Conservation (phyloP, 37 sponge, comb jelly and placozoan species). For the Halichondria panicea region DNA sequence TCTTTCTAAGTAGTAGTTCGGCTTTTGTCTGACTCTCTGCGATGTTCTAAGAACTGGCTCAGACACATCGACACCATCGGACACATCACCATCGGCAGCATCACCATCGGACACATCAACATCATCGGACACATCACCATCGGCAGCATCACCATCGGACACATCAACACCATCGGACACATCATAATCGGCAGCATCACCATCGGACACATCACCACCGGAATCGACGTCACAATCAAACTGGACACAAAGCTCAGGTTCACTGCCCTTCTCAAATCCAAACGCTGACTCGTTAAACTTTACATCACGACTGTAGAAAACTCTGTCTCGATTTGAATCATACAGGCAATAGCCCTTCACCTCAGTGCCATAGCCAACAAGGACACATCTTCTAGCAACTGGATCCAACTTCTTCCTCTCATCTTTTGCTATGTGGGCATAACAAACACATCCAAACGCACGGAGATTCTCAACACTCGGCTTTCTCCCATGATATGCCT, state of each 20-base stretch:
- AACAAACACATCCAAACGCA: constrained; percentile 54
- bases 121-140: not conserved
- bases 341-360: constrained; percentile 52
- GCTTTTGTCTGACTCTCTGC: constrained; percentile 31
- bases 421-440: constrained; percentile 46
- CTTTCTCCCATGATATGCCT: constrained; percentile 34
- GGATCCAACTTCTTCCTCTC: constrained; percentile 44
- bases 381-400: constrained; percentile 17
- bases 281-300: constrained; percentile 42
- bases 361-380: constrained; percentile 40
- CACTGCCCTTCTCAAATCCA: constrained; percentile 32
- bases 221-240: not conserved
- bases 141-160: too few species aligned
- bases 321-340: constrained; percentile 21
- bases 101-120: constrained; percentile 8
- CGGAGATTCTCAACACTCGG: constrained; percentile 48
- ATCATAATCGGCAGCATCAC: too few species aligned
- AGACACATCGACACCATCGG: not conserved
- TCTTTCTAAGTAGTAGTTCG: constrained; percentile 40
- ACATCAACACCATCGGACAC: too few species aligned
- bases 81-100: not conserved
- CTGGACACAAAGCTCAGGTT: too few species aligned
- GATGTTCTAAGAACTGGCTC: constrained; percentile 18
- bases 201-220: not conserved
- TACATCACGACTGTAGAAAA: constrained; percentile 49